Evolutionary conservation across 2,113 vertebrate species (phyloP).

Genomic region (Labeo rohita): DNA sequence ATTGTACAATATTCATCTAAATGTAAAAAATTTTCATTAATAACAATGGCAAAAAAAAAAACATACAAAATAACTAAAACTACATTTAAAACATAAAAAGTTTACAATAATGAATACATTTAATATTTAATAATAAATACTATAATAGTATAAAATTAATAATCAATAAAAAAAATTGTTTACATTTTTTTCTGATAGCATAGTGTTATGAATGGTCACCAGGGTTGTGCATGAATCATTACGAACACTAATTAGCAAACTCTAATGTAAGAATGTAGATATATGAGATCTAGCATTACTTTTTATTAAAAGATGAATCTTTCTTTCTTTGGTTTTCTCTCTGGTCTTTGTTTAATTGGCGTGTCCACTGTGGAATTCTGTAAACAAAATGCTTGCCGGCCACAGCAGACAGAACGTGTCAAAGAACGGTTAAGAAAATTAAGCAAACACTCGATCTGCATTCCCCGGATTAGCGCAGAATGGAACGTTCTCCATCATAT

Average conservation of each 20-base stretch:
- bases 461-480: constrained; percentile 14
- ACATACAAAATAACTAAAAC: no score
- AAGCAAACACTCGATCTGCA: constrained; percentile 12
- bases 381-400: constrained; percentile 71
- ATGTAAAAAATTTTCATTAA: no score
- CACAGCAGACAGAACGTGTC: constrained; percentile 53
- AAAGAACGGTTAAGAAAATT: constrained; percentile 39
- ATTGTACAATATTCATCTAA: no score
- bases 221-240: no score
- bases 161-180: no score
- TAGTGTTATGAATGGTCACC: no score
- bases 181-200: no score
- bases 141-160: no score
- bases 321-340: not conserved
- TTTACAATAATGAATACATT: no score
- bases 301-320: not conserved
- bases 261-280: not conserved
- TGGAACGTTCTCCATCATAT: not conserved
- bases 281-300: not conserved
- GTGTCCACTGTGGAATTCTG: constrained; percentile 69
- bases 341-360: constrained; percentile 36
- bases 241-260: not conserved
- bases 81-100: no score
- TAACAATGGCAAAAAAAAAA: no score
- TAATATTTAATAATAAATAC: no score